phyloP scores from a whole-genome alignment of 2,797 vertebrate genomes.

The Microctenopoma lineatum region DNA sequence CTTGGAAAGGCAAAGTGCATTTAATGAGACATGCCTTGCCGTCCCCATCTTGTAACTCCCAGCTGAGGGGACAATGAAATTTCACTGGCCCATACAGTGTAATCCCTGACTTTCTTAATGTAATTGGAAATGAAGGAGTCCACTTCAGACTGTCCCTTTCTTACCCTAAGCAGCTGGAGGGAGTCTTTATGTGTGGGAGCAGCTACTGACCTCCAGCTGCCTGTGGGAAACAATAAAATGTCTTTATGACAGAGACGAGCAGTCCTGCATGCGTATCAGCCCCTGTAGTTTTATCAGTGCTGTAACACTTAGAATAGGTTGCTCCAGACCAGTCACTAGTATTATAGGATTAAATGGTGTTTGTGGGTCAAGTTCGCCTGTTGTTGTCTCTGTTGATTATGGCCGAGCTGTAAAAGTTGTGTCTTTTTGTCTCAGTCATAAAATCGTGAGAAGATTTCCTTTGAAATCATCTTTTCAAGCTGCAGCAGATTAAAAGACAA shows the following conservation, averaged over 20 bases:
- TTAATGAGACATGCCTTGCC: slow-evolving; percentile 70
- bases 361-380: slow-evolving; percentile 18
- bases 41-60: slow-evolving; percentile 69
- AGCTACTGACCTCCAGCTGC: slow-evolving; percentile 61
- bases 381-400: slow-evolving; percentile 20
- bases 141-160: slow-evolving; percentile 62
- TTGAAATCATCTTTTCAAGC: slow-evolving; percentile 23
- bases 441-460: slow-evolving; percentile 24
- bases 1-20: slow-evolving; percentile 52
- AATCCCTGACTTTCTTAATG: slow-evolving; percentile 72
- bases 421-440: slow-evolving; percentile 11
- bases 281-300: slow-evolving; percentile 49
- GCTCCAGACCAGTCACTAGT: slow-evolving; percentile 26
- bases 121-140: slow-evolving; percentile 72
- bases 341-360: slow-evolving; percentile 33
- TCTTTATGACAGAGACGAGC: slow-evolving; percentile 53
- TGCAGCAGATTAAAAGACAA: slow-evolving; percentile 16
- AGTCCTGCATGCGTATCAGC: slow-evolving; percentile 29
- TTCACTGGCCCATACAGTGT: slow-evolving; percentile 66
- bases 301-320: slow-evolving; percentile 43
- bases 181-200: slow-evolving; percentile 19
- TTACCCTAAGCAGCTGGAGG: slow-evolving; percentile 61
- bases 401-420: neutral
- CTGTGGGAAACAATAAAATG: slow-evolving; percentile 61
- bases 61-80: slow-evolving; percentile 73